Conservation (phyloP, 2,888 invertebrate species). For the Nezara viridula region DNA sequence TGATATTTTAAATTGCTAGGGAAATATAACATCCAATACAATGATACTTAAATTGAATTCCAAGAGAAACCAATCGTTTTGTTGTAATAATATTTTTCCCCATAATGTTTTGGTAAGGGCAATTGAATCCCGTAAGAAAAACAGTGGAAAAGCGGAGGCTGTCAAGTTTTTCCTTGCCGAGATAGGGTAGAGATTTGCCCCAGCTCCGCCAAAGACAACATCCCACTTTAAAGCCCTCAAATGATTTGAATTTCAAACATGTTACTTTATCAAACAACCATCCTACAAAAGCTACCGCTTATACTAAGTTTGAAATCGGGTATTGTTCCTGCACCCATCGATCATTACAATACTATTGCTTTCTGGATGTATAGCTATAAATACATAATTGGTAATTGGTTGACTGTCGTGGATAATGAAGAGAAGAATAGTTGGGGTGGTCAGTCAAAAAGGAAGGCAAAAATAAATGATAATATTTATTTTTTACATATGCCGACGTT, state of each 20-base stretch:
- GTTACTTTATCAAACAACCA: slow-evolving; percentile 36
- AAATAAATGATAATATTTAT: no score
- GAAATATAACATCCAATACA: background rate
- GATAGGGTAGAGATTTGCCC: background rate
- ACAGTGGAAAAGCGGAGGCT: background rate
- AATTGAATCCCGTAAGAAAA: background rate
- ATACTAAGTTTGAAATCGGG: background rate
- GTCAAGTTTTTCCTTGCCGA: background rate
- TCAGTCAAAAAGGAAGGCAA: no score
- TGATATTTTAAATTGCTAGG: no score
- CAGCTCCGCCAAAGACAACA: slow-evolving; percentile 9
- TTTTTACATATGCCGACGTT: no score
- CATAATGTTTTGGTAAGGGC: background rate
- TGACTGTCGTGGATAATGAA: no score
- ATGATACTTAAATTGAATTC: background rate
- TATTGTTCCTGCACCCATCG: background rate
- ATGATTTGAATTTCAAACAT: slow-evolving; percentile 44
- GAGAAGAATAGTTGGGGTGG: no score
- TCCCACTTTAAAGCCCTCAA: slow-evolving; percentile 25
- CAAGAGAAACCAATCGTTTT: background rate
- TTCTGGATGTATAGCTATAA: background rate
- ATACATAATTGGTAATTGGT: no score
- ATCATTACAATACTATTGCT: background rate
- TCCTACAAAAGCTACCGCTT: background rate
- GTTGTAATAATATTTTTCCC: background rate